Base-by-base conservation (phyloP, 2,113 vertebrate species). In the Mastomys coucha region DNA sequence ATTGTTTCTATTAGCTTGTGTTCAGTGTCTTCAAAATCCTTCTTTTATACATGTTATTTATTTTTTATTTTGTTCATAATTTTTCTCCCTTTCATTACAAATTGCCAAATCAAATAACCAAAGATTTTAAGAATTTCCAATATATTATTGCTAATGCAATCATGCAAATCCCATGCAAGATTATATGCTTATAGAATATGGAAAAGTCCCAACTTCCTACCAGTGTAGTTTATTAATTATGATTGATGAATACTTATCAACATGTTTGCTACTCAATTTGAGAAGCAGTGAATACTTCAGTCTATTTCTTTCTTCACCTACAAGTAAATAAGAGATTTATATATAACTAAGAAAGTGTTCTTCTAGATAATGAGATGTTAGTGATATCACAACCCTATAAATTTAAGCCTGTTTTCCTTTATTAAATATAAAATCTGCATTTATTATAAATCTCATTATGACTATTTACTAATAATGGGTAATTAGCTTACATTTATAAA, bases 241-340 rank as follows among this genome's bases (percentile, higher is more conserved):
- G 90, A 75, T 70, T 88, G 24, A 31, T 94, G 12, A 96, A 84
- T 10, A 92, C 82, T 82, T 91, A 87, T 88, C 28, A 88, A 58
- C 87, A 87, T 1, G 11, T 58, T 88, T 69, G 28, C 0, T 39
- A 20, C 6, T 70, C 78, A 90, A 58, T 58, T 93, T 51, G 26
- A 92, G 24, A 72, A 42, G 63, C 39, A 60, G 36, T 51, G 36
- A 49, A 33, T 60, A 31, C 80, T 88, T 96, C 84, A 70, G 6
- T 78, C 69, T 69, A 2, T 22, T 82, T 58, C 17, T 22, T 82
- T 58, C 17, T 53, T 53, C 42, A 67, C 33, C 28, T 82, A 49
- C 39, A 53, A 9, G 65, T 85, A 77, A 85, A 88, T 77, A 78
- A 92, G 7, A 19, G 28, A 80, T 91, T 91, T 77, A 5, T 94